Evolutionary conservation across 2,797 vertebrate species (phyloP).

Genomic region (Apodemus agrarius): DNA sequence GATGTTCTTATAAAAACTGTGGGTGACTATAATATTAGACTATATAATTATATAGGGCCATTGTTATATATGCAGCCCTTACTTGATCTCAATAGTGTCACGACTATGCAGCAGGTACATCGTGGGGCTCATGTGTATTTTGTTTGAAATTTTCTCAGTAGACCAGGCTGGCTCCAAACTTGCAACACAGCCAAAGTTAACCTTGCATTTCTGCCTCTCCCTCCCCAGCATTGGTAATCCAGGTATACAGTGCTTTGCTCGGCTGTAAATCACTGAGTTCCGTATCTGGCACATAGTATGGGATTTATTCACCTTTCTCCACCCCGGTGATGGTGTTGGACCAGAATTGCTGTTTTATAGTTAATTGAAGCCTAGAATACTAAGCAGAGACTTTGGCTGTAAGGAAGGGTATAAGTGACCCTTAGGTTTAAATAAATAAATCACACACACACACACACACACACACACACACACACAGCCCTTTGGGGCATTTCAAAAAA

Average conservation of each 20-base stretch:
- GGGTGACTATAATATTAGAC: not conserved
- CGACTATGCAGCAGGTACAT: not conserved
- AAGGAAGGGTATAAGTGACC: slow-evolving; percentile 37
- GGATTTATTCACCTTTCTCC: not conserved
- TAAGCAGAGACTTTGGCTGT: slow-evolving; percentile 11
- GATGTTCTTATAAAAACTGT: not conserved
- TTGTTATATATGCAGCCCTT: not conserved
- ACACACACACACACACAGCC: not conserved
- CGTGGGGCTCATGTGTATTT: not conserved
- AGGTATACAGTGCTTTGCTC: too few relatives aligned
- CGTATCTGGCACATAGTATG: not conserved
- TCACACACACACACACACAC: not conserved
- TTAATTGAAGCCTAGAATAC: slow-evolving; percentile 45
- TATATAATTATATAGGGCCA: not conserved
- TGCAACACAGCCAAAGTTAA: not conserved
- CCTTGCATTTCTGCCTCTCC: not conserved
- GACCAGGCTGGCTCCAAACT: not conserved
- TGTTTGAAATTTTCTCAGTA: not conserved
- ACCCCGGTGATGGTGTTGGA: not conserved
- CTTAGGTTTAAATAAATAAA: slow-evolving; percentile 65
- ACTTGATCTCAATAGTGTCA: not conserved
- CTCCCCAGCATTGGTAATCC: not conserved
- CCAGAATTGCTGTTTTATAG: not conserved
- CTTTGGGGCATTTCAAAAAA: slow-evolving; percentile 73
- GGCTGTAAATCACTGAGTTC: not conserved